Conservation (phyloP, 2,888 invertebrate species). For the Philereme transversata region DNA sequence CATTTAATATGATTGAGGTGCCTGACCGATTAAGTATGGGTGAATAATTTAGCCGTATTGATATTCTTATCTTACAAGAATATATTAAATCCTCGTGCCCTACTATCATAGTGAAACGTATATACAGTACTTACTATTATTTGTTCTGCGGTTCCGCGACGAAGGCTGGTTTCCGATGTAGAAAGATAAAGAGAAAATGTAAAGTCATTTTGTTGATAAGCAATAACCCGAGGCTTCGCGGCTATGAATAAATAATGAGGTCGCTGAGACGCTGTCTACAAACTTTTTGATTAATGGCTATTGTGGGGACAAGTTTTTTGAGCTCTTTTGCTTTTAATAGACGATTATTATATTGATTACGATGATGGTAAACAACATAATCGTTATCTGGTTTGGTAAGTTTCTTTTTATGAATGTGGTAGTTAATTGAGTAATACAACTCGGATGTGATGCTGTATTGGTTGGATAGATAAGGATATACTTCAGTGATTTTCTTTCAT, state of each 20-base stretch:
- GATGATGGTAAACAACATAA: slow-evolving; percentile 2
- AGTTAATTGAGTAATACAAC: background rate
- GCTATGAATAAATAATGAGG: slow-evolving; percentile 45
- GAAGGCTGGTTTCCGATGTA: slow-evolving; percentile 48
- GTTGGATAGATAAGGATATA: too few relatives aligned
- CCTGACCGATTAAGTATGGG: too few relatives aligned
- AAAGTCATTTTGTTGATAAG: slow-evolving; percentile 48
- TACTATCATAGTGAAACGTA: background rate
- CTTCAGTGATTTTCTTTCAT: too few relatives aligned
- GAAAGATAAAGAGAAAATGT: slow-evolving; percentile 53
- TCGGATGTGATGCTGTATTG: too few relatives aligned
- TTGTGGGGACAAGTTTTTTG: slow-evolving; percentile 26
- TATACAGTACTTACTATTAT: background rate
- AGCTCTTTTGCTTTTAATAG: slow-evolving; percentile 14
- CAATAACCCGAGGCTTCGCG: slow-evolving; percentile 40
- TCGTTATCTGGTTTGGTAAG: background rate
- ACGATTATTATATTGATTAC: slow-evolving; percentile 25
- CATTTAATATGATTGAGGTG: too few relatives aligned
- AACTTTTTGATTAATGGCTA: slow-evolving; percentile 41
- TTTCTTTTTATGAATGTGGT: background rate
- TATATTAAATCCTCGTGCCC: too few relatives aligned
- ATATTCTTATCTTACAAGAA: too few relatives aligned
- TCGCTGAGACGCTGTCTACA: slow-evolving; percentile 35
- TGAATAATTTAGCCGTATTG: too few relatives aligned
- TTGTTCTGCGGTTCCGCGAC: slow-evolving; percentile 38